Percentiles rank a stretch among this genome's conserved stretches.
phyloP scores from a whole-genome alignment of 2,888 invertebrate species.

The Smittia sp. region DNA sequence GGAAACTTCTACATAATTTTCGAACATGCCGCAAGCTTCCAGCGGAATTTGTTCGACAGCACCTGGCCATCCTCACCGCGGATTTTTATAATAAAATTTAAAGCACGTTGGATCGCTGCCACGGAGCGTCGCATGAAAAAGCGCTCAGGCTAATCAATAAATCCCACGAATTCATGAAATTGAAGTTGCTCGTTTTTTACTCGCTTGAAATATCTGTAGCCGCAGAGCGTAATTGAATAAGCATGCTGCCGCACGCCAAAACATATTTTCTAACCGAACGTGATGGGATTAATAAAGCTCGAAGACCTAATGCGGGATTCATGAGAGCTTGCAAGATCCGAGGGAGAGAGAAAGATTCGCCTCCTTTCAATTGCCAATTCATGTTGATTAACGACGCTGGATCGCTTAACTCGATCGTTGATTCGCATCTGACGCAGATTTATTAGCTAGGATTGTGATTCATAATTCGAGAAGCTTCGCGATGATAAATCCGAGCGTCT shows the following conservation, averaged over 20 bases:
- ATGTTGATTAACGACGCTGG: conserved; percentile 34
- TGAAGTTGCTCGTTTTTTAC: not conserved
- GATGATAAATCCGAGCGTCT: not conserved
- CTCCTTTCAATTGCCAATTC: conserved; percentile 28
- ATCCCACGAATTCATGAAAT: not conserved
- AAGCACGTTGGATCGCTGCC: not conserved
- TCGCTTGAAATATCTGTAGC: not conserved
- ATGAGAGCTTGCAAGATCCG: conserved; percentile 28
- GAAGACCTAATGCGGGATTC: conserved; percentile 27
- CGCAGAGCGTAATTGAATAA: conserved; percentile 26
- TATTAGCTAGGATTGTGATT: not conserved
- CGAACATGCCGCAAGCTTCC: no score
- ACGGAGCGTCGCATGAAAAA: not conserved
- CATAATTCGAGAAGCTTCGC: not conserved
- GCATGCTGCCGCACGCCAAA: conserved; percentile 7
- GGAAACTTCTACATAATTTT: no score
- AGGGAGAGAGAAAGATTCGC: no score
- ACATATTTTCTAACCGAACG: conserved; percentile 25
- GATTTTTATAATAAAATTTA: no score
- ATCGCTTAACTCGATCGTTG: not conserved
- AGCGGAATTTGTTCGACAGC: no score
- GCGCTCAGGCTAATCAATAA: not conserved
- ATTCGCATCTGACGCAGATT: not conserved
- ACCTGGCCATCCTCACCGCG: no score
- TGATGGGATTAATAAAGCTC: conserved; percentile 34